These are phyloP conservation scores for Scolopax mira DNA, from an alignment of 2,113 vertebrate species.

Conservation along the genomic window DNA sequence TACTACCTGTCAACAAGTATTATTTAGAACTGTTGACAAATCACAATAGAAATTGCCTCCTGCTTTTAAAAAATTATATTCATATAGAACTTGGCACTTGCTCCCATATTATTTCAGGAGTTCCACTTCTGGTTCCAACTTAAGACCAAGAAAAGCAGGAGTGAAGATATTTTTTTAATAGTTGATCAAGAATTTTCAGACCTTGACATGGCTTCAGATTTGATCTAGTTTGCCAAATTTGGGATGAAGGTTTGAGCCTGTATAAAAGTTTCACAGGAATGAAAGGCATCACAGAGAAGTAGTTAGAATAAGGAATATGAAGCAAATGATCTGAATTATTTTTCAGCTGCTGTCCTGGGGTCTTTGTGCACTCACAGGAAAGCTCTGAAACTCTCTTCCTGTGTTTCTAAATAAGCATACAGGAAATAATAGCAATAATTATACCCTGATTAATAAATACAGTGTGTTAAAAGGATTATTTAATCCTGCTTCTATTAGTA, in stretches of 20 bases:
- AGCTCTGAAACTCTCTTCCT: not conserved
- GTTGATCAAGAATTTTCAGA: slow-evolving; percentile 37
- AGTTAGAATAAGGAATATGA: not conserved
- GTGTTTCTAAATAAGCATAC: not conserved
- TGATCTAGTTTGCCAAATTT: not conserved
- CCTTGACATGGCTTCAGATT: not conserved
- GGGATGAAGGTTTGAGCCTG: not conserved
- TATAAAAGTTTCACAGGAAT: slow-evolving; percentile 12
- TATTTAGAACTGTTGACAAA: slow-evolving; percentile 56
- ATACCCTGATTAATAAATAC: not conserved
- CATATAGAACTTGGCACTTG: not conserved
- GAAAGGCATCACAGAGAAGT: not conserved
- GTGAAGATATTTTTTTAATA: slow-evolving; percentile 36
- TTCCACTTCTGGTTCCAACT: slow-evolving; percentile 27
- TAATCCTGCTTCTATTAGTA: not conserved
- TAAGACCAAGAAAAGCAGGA: slow-evolving; percentile 46
- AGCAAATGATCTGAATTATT: not conserved
- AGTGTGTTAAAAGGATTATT: not conserved
- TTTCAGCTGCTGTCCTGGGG: not conserved
- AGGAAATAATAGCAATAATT: not conserved
- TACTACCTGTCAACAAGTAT: slow-evolving; percentile 15
- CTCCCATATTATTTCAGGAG: not conserved
- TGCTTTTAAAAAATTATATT: not conserved
- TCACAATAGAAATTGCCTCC: slow-evolving; percentile 1
- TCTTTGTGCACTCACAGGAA: not conserved